Evolutionary conservation across 2,797 vertebrate species (phyloP), one percentile per base, ranked within the genome.

Genomic region (Silurus aristotelis): DNA sequence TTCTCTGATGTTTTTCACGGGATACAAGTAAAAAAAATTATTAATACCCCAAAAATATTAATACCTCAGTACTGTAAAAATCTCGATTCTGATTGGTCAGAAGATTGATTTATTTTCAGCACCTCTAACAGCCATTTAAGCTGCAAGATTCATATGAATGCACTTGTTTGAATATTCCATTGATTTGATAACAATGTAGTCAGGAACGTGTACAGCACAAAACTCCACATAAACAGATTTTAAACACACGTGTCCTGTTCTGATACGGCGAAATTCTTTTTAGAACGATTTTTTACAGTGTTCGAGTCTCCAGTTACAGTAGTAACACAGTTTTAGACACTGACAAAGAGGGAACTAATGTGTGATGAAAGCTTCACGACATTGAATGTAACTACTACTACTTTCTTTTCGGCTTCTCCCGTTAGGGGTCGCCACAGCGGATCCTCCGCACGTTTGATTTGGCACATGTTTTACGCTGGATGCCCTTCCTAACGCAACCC

Each of bases 11-110:
- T 70, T 19, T 17, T 70, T 70, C 68, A 15, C 8, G 10, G 68
- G 68, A 46, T 20, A 6, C 68, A 71, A 7, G 17, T n/a, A 77
- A 10, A 13, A 58, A 27, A 31, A 56, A 58, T 58, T 58, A 63
- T 13, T 87, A 31, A 8, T 89, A 52, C 48, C 9, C 48, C 48
- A 86, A 92, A 92, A 86, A 91, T 2, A 22, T 60, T 60, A 13
- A 38, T 38, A 38, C 38, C 38, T 38, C 3, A 38, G 38, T 38
- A 38, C 0, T 75, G 48, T 15, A 52, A n/a, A 75, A 75, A 19
- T 0, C 73, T 76, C 14, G 2, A 14, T 75, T 55, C 72, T 55
- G 72, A 76, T 76, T 58, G 55, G 25, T 60, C 55, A 58, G 25
- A 27, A 55, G 17, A 1, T 31, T 58, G 73, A 58, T 58, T 17